These are phyloP conservation scores for Cataglyphis cursor DNA, from an alignment of 2,888 invertebrate genomes.

Conservation along the genomic window DNA sequence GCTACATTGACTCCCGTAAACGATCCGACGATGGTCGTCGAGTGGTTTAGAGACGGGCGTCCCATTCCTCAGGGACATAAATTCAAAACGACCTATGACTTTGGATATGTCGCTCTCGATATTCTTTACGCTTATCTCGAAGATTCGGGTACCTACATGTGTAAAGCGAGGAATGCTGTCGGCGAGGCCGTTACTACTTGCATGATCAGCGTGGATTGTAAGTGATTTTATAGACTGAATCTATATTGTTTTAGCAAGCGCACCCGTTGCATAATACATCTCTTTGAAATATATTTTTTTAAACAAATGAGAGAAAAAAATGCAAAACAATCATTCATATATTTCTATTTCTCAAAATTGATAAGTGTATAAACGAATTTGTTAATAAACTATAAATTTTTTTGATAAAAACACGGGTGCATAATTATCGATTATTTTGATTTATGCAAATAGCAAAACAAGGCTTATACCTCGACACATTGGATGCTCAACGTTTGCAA, in stretches of 20 bases:
- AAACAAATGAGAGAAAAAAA: constrained; percentile 26
- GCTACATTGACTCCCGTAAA: constrained; percentile 98
- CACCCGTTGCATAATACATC: constrained; percentile 5
- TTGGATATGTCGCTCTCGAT: constrained; percentile 98
- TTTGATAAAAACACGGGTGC: neutral
- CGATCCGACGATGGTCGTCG: constrained; percentile 99
- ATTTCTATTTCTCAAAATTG: constrained; percentile 18
- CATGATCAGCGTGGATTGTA: constrained; percentile 95
- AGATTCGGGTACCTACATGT: constrained; percentile 98
- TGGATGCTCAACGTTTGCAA: constrained; percentile 95
- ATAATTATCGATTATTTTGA: constrained; percentile 35
- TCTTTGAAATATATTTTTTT: neutral
- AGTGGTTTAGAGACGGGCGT: constrained; percentile 98
- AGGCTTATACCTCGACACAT: constrained; percentile 94
- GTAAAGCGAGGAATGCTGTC: constrained; percentile 97
- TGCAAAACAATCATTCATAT: neutral
- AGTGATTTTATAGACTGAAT: constrained; percentile 80
- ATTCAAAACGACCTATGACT: constrained; percentile 98
- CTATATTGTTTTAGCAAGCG: constrained; percentile 6
- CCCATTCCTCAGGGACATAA: constrained; percentile 97
- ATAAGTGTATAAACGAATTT: neutral
- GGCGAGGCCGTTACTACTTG: constrained; percentile 98
- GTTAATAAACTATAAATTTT: constrained; percentile 7
- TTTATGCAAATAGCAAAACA: constrained; percentile 90
- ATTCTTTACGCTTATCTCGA: constrained; percentile 98